phyloP scores from a whole-genome alignment of 2,113 vertebrate genomes.

The Epinephelus lanceolatus region DNA sequence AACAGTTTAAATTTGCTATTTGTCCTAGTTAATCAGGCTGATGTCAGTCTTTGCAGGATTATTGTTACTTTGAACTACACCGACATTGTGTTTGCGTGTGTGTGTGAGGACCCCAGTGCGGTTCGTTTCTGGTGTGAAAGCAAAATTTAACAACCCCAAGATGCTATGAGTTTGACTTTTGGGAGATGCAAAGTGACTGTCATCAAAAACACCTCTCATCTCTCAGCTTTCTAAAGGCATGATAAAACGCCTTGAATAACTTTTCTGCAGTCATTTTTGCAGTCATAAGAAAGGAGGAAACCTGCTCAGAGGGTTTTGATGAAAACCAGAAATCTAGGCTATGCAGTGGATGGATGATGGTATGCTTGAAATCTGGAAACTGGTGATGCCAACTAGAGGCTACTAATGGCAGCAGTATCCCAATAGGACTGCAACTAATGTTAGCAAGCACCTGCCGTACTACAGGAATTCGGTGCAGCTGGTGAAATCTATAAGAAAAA shows the following conservation, averaged over 20 bases:
- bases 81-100: not conserved
- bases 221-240: not conserved
- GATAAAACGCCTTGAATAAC: no score
- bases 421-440: not conserved
- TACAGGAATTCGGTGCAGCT: not conserved
- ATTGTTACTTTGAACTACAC: constrained; percentile 31
- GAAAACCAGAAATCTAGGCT: no score
- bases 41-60: constrained; percentile 35
- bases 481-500: not conserved
- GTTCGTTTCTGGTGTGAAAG: not conserved
- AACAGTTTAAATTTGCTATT: constrained; percentile 57
- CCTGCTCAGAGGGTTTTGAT: no score
- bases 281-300: no score
- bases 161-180: not conserved
- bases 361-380: not conserved
- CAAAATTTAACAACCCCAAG: not conserved
- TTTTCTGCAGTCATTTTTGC: no score
- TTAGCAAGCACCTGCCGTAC: not conserved
- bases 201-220: not conserved
- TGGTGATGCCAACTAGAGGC: not conserved
- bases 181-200: not conserved
- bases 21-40: constrained; percentile 63
- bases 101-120: not conserved
- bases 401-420: not conserved
- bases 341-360: not conserved